Evolutionary conservation across 2,888 invertebrate genomes (phyloP).

Genomic region (Parnassius glacialis): DNA sequence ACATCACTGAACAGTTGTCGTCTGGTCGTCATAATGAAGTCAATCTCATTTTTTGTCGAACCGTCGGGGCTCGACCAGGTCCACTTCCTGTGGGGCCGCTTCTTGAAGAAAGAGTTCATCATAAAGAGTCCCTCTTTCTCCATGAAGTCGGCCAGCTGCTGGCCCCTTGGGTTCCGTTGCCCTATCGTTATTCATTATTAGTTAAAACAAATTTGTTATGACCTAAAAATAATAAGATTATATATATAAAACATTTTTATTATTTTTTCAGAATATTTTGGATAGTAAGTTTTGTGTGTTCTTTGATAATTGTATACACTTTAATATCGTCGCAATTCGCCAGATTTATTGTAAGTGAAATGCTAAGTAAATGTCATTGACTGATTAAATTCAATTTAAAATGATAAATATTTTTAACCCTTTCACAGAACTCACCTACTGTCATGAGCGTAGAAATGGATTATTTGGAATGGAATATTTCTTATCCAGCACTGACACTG

Average conservation of each 20-base stretch:
- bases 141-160: too few relatives aligned
- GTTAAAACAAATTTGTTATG: too few relatives aligned
- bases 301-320: constrained; percentile 40
- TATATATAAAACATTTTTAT: too few relatives aligned
- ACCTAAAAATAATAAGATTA: too few relatives aligned
- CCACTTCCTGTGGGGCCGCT: too few relatives aligned
- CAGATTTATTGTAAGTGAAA: constrained; percentile 56
- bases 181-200: neutral
- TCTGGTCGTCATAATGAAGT: too few relatives aligned
- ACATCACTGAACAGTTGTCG: too few relatives aligned
- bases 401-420: neutral
- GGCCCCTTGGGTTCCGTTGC: too few relatives aligned
- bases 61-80: too few relatives aligned
- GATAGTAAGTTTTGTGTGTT: constrained; percentile 47
- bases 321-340: constrained; percentile 49
- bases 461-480: constrained; percentile 85
- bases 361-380: neutral
- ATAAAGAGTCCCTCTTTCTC: too few relatives aligned
- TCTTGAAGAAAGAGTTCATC: too few relatives aligned
- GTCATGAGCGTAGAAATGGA: constrained; percentile 87
- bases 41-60: too few relatives aligned
- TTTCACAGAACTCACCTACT: constrained; percentile 81
- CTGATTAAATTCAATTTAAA: constrained; percentile 18
- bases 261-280: constrained; percentile 59
- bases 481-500: constrained; percentile 84